A percentile compares a stretch with the other conserved stretches of the same genome.
Conservation (phyloP, 2,888 invertebrate genomes). For the Melipona beecheii region DNA sequence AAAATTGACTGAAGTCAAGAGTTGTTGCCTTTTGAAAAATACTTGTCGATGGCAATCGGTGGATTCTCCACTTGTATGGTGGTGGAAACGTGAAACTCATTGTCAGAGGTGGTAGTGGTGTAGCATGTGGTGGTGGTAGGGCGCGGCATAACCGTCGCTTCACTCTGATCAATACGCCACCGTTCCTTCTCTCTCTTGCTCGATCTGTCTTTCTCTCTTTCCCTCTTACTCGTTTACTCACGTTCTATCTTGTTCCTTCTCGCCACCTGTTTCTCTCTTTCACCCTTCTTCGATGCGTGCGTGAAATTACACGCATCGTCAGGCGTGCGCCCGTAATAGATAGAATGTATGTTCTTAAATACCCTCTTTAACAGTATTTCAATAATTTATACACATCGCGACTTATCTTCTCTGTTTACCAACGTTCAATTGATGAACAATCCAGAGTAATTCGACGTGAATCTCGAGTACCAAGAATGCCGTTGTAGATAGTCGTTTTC, state of each 20-base stretch:
- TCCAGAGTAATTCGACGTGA: not conserved
- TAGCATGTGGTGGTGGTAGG: constrained; percentile 80
- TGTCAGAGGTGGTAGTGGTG: constrained; percentile 55
- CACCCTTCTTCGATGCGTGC: constrained; percentile 37
- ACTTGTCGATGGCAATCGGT: constrained; percentile 55
- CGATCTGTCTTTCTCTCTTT: constrained; percentile 63
- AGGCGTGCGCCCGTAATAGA: constrained; percentile 48
- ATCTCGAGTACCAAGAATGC: not conserved
- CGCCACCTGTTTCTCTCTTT: constrained; percentile 56
- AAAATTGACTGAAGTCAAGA: constrained; percentile 30
- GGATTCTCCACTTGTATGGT: constrained; percentile 53
- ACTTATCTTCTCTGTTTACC: not conserved
- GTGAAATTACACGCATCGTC: constrained; percentile 63
- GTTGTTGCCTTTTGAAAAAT: constrained; percentile 38
- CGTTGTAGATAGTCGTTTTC: not conserved
- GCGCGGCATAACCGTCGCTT: constrained; percentile 83
- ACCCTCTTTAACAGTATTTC: constrained; percentile 17
- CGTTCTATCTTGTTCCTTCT: constrained; percentile 54
- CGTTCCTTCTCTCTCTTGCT: constrained; percentile 74
- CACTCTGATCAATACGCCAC: constrained; percentile 83
- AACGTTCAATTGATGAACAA: not conserved
- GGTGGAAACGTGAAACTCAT: constrained; percentile 48
- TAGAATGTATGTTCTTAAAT: constrained; percentile 57
- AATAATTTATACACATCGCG: constrained; percentile 3
- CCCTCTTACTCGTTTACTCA: constrained; percentile 32